These are phyloP conservation scores for Cryptocheilus praepositus DNA, from an alignment of 2,888 invertebrate genomes.

Conservation along the genomic window DNA sequence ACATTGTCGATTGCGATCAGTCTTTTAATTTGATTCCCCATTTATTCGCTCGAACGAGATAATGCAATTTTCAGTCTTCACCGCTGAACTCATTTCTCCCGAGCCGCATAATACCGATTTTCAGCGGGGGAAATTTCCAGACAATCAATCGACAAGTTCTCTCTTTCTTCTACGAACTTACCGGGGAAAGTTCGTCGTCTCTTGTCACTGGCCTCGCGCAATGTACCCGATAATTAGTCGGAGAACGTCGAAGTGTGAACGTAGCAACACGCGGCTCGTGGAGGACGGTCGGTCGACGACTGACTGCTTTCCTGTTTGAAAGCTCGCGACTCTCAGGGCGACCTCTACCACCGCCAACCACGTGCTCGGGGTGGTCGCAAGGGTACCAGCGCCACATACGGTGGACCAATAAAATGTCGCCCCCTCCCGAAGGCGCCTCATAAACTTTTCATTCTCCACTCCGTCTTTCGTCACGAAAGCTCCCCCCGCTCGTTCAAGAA, in stretches of 20 bases:
- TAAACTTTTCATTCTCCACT: constrained; percentile 9
- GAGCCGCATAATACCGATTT: too few species aligned
- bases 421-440: constrained; percentile 15
- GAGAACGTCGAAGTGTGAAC: neutral
- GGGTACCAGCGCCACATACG: constrained; percentile 31
- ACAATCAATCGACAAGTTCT: neutral
- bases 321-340: constrained; percentile 55
- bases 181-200: neutral
- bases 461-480: too few species aligned
- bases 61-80: neutral
- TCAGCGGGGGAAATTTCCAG: neutral
- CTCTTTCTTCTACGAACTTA: constrained; percentile 3
- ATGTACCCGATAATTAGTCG: constrained; percentile 16
- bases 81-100: too few species aligned
- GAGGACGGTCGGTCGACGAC: constrained; percentile 64
- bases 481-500: too few species aligned
- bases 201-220: neutral
- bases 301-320: constrained; percentile 62
- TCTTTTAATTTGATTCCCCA: too few species aligned
- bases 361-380: constrained; percentile 56
- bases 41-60: neutral
- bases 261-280: constrained; percentile 50
- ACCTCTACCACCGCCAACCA: constrained; percentile 50
- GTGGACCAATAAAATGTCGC: constrained; percentile 23
- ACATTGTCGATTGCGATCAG: neutral